These are phyloP conservation scores for Halocynthia aurantium DNA, from an alignment of 23 tunicate species.

Conservation along the genomic window DNA sequence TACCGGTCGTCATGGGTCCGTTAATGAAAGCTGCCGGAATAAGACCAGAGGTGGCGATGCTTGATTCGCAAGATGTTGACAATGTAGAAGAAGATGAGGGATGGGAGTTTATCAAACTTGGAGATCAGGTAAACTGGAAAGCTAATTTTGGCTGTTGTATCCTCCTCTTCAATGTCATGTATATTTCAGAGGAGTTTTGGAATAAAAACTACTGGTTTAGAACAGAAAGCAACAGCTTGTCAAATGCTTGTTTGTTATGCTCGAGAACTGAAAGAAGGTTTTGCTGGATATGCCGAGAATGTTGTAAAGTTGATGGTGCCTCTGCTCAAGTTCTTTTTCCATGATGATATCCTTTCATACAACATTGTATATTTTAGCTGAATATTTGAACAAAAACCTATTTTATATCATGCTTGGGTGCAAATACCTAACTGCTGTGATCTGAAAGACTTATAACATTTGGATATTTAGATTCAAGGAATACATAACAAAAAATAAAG, in stretches of 20 bases:
- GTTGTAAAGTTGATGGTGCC: conserved; percentile 99
- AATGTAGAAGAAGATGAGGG: conserved; percentile 84
- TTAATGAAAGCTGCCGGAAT: conserved; percentile 97
- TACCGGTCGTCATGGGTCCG: conserved; percentile 99
- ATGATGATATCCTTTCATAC: conserved; percentile 80
- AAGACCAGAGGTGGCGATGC: conserved; percentile 95
- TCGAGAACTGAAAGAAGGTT: conserved; percentile 88
- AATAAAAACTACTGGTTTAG: conserved; percentile 93
- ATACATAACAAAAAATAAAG: too few species aligned
- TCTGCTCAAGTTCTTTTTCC: conserved; percentile 96
- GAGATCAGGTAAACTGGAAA: conserved; percentile 64
- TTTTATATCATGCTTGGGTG: too few species aligned
- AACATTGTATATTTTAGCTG: background rate
- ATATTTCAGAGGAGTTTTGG: conserved; percentile 88
- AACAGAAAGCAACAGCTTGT: conserved; percentile 98
- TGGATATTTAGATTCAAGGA: too few species aligned
- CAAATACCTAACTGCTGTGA: too few species aligned
- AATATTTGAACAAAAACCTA: too few species aligned
- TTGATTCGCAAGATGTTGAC: conserved; percentile 93
- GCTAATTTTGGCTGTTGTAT: background rate
- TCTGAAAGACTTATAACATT: too few species aligned
- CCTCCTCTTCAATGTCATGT: background rate
- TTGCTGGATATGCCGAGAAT: conserved; percentile 85
- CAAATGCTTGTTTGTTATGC: conserved; percentile 99
- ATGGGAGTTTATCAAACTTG: conserved; percentile 96